Evolutionary conservation across 1,140 invertebrate genomes (phyloP), one percentile per base, ranked within the genome.

Genomic region (Cyrtorhinus lividipennis): DNA sequence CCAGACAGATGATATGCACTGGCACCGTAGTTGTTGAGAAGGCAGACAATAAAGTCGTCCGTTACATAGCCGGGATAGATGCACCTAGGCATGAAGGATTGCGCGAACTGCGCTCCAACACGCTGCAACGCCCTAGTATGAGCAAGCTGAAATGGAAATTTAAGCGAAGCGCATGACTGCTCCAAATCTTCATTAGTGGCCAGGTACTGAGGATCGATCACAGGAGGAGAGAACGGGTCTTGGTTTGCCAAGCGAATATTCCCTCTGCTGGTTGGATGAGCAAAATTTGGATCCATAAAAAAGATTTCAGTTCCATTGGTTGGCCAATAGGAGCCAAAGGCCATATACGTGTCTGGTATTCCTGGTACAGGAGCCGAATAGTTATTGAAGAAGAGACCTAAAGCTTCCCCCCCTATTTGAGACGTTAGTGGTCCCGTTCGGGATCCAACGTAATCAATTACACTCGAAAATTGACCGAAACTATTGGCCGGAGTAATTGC

Each of bases 221-320:
- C 68, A 0, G 86, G 86, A 62, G 78, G 73, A 53, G 79, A 77
- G 10, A 75, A 68, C 0, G 84, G 83, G 72, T 85, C 74, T 1
- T 64, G 73, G 0, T 73, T 77, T 12, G 73, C 69, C 1, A 84
- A 71, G 67, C 73, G 75, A 2, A 92, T 72, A 62, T 74, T 73
- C 24, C 89, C 89, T 56, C 66, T 74, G 69, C 87, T 90, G 73
- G 83, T 83, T 1, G 88, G 86, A 71, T 88, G 83, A 66, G 89
- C 73, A 69, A 57, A 85, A 72, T 20, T 83, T 79, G 22, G 82
- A 71, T 67, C 86, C 77, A 15, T 78, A 79, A 58, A 81, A 70
- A 27, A 61, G 71, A 59, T 76, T 75, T 67, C 75, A 73, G 38
- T 77, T 67, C 2, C 13, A 38, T 8, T 38, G 12, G 10, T 57